These are phyloP conservation scores for Marronus borbonicus DNA, from an alignment of 2,888 invertebrate genomes.

Conservation along the genomic window DNA sequence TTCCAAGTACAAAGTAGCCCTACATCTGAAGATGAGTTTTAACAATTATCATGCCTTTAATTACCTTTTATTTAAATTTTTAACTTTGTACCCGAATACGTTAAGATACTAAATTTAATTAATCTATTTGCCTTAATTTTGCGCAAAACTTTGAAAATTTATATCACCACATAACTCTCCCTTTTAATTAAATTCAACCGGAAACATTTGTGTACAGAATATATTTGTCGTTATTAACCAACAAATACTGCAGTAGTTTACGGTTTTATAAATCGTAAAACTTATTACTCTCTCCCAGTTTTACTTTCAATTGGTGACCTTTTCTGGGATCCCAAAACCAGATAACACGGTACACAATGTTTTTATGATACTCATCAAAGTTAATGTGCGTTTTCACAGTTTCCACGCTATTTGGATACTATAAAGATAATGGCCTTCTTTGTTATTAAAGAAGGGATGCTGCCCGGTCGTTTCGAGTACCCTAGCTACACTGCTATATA, in stretches of 20 bases:
- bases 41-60: no score
- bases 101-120: no score
- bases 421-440: constrained; percentile 25
- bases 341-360: constrained; percentile 18
- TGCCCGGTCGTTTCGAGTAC: not conserved
- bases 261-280: not conserved
- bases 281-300: not conserved
- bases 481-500: not conserved
- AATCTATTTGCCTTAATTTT: no score
- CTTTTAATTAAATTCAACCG: no score
- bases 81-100: no score
- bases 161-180: no score
- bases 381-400: constrained; percentile 26
- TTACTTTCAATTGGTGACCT: constrained; percentile 24
- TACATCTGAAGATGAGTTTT: no score
- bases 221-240: not conserved
- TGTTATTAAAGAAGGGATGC: constrained; percentile 37
- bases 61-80: no score
- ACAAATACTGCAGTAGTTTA: not conserved
- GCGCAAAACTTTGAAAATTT: no score
- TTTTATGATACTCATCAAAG: constrained; percentile 23
- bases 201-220: no score
- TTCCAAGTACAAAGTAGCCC: no score
- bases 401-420: constrained; percentile 13
- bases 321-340: not conserved